Evolutionary conservation across 1,140 invertebrate species (phyloP), one percentile per base, ranked within the genome.

Genomic region (Hylaeus anthracinus): DNA sequence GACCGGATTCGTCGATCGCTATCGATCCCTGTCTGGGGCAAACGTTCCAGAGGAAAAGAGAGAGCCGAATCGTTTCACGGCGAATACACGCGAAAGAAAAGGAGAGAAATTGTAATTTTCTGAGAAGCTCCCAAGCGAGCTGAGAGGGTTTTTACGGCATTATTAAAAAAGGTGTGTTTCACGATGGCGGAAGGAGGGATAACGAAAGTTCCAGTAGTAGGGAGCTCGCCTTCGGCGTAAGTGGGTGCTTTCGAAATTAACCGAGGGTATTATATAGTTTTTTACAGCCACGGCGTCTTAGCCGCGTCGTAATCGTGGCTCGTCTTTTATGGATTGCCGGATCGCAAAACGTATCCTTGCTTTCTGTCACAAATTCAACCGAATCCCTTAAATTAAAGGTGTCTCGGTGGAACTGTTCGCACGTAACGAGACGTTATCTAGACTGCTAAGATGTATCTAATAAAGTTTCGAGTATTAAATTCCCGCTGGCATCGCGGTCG

Each of bases 241-340:
- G 84, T 86, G 83, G 26, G 83, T 81, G 70, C 84, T 86, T 86
- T 81, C 85, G 85, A 86, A 77, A 85, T 85, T 86, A 85, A 85
- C 84, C 73, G 72, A 72, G 78, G 77, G 72, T 86, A 86, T 86
- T 86, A 77, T 81, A 85, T 81, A 77, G 69, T 77, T 86, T 86
- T 86, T 86, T 81, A 81, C 15, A 72, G 41, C 67, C 39, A 5
- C 53, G 58, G 53, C 60, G 76, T 81, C 84, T 85, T 85, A 71
- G 61, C 39, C 15, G 41, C 12, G 14, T 71, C 51, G 43, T 66
- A 43, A 75, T 64, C 53, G 66, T 12, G 69, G 60, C 45, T 53
- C 72, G 61, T 64, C 60, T 72, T 86, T 85, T 85, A 85, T 58
- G 58, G 67, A 85, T 73, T 58, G 53, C 10, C 61, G 45, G 58